phyloP scores from a whole-genome alignment of 2,797 vertebrate genomes.

The Prunella strophiata region DNA sequence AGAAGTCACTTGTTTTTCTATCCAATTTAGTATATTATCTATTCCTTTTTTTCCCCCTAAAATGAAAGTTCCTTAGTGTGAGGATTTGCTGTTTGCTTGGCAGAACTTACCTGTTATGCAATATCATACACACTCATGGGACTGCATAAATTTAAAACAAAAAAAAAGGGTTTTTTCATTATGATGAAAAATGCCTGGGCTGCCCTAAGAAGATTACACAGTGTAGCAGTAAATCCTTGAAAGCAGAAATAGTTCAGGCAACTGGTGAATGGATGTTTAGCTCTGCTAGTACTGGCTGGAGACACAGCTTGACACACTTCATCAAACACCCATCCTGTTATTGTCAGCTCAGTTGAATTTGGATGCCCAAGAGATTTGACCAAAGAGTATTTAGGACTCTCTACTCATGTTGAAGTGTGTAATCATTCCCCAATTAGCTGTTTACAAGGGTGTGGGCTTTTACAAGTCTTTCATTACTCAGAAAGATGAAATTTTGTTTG shows the following conservation, averaged over 20 bases:
- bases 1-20: neutral
- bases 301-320: neutral
- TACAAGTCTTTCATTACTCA: neutral
- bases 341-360: slow-evolving; percentile 21
- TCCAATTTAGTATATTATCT: neutral
- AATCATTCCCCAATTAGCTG: neutral
- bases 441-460: neutral
- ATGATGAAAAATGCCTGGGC: neutral
- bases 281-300: neutral
- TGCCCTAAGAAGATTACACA: neutral
- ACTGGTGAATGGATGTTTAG: neutral
- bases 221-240: slow-evolving; percentile 20
- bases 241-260: neutral
- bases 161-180: neutral
- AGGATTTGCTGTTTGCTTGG: neutral
- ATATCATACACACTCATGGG: neutral
- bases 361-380: neutral
- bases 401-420: neutral
- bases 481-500: neutral
- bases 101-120: neutral
- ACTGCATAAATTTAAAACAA: neutral
- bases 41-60: neutral
- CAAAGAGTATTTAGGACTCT: neutral
- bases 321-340: neutral
- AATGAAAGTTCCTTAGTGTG: neutral